Conservation (phyloP, 37 sponge, comb jelly and placozoan genomes). For the Agelas oroides region DNA sequence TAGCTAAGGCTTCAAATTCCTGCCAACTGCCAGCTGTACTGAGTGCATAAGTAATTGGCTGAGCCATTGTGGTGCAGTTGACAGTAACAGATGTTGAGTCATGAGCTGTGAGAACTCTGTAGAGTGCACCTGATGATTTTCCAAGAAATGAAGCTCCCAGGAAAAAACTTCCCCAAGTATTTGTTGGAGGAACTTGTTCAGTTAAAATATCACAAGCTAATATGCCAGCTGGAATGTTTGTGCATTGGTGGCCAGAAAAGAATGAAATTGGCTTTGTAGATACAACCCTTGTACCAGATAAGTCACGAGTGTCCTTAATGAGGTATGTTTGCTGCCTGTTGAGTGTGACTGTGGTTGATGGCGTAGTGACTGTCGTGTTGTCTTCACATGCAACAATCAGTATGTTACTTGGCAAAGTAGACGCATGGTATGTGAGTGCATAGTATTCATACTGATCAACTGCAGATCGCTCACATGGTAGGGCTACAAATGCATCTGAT, state of each 20-base stretch:
- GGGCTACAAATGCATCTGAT: conserved; percentile 58
- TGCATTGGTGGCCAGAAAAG: conserved; percentile 42
- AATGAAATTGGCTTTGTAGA: conserved; percentile 45
- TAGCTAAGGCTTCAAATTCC: background rate
- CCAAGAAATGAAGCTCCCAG: conserved; percentile 34
- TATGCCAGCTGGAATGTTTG: conserved; percentile 1
- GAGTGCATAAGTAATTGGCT: background rate
- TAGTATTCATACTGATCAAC: conserved; percentile 49
- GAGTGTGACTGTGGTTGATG: conserved; percentile 26
- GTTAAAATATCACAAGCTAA: conserved; percentile 56
- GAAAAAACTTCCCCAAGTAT: conserved; percentile 63
- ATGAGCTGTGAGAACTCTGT: conserved; percentile 42
- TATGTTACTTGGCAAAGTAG: background rate
- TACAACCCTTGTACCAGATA: conserved; percentile 40
- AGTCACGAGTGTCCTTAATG: conserved; percentile 2
- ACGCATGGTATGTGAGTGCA: background rate
- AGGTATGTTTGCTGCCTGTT: conserved; percentile 17
- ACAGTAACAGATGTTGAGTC: conserved; percentile 39
- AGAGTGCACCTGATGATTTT: conserved; percentile 23
- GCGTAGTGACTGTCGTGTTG: conserved; percentile 46
- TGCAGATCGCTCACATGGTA: conserved; percentile 33
- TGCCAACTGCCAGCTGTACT: conserved; percentile 14
- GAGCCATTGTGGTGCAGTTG: conserved; percentile 10
- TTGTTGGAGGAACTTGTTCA: conserved; percentile 70
- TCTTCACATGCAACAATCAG: conserved; percentile 58